Percentiles rank a stretch among this genome's conserved stretches.
These are phyloP conservation scores for Sisor rabdophorus DNA, from an alignment of 2,113 vertebrate species.

Conservation along the genomic window DNA sequence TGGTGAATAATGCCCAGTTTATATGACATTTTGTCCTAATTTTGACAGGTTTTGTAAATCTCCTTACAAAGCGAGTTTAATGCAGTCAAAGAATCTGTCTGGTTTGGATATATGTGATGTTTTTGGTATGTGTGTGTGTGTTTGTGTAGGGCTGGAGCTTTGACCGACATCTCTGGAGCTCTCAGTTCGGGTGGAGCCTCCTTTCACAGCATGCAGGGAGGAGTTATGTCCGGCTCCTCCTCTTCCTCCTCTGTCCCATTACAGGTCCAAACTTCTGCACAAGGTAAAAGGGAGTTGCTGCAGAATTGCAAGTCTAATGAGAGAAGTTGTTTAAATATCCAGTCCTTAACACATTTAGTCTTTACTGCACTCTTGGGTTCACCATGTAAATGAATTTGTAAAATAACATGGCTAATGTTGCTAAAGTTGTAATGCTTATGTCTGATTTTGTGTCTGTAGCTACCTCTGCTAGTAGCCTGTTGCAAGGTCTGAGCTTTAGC, in stretches of 20 bases:
- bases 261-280: constrained; percentile 73
- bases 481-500: constrained; percentile 96
- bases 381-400: not conserved
- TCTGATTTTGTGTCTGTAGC: constrained; percentile 60
- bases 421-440: not conserved
- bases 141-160: constrained; percentile 53
- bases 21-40: too few species aligned
- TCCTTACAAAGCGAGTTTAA: too few species aligned
- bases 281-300: constrained; percentile 73
- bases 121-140: not conserved
- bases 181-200: constrained; percentile 73
- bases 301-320: not conserved
- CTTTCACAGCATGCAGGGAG: constrained; percentile 82
- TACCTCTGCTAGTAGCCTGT: constrained; percentile 91
- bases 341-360: not conserved
- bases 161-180: constrained; percentile 70
- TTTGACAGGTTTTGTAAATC: too few species aligned
- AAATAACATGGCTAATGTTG: not conserved
- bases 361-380: not conserved
- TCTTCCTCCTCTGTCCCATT: constrained; percentile 63
- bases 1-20: too few species aligned
- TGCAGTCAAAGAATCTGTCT: too few species aligned
- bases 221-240: constrained; percentile 70
- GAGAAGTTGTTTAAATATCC: not conserved
- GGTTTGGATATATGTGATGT: too few species aligned